Evolutionary conservation across 2,888 invertebrate genomes (phyloP), one percentile per base, ranked within the genome.

Genomic region (Amphipoea lucens): DNA sequence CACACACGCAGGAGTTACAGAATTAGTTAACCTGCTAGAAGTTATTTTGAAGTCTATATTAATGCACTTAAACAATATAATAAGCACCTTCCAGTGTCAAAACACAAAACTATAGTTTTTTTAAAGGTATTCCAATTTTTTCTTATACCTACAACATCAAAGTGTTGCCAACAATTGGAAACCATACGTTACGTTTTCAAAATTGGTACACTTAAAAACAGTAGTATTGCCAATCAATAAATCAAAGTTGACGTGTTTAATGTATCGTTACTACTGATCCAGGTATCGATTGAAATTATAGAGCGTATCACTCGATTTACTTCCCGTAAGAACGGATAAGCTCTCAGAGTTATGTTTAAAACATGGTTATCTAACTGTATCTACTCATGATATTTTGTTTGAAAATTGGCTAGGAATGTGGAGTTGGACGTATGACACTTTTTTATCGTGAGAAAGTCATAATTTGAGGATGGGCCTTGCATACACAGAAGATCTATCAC

Each of bases 161-260:
- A 70, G 7, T 14, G 63, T 48, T 48, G 11, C 51, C 45, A 54
- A 23, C 14, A 17, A 76, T 14, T 48, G 14, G 65, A 17, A 45
- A 69, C 48, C 29, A 36, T 12, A 42, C 48, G 20, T 57, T 36
- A 57, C 11, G 42, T 69, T 78, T 83, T 48, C 4, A 68, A 86
- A 76, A 74, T 76, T 71, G 67, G 76, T n/a, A 45, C 72, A 65
- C 23, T 54, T 62, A 36, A 66, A 75, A 81, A 69, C 48, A 45
- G 29, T 14, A n/a, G 74, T 85, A 36, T 87, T 84, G 79, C 74
- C 74, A 87, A 74, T 77, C 51, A 75, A 87, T 84, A 87, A 75
- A 77, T 85, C 76, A 80, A 54, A 60, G 40, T 75, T 76, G 87
- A 85, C 87, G 80, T 87, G 85, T 75, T 87, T 67, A 84, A 80